These are phyloP conservation scores for Drosophila lacteicornis DNA, from an alignment of 1,140 invertebrate genomes.

Conservation along the genomic window DNA sequence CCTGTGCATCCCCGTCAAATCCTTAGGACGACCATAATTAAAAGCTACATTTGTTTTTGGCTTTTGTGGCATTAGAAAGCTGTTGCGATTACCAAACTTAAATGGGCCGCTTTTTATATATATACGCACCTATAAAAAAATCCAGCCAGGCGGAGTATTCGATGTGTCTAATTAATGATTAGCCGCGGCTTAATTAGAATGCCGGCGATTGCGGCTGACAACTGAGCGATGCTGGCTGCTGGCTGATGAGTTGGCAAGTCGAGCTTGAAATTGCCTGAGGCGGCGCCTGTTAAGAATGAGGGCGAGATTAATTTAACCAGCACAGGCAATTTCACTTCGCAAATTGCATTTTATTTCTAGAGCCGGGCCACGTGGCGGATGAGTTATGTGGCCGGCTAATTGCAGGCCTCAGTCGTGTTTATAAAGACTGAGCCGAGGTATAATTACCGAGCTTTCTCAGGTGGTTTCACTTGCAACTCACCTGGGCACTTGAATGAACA, in stretches of 20 bases:
- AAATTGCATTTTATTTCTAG: slow-evolving; percentile 58
- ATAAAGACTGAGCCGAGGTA: slow-evolving; percentile 14
- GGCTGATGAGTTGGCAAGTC: slow-evolving; percentile 53
- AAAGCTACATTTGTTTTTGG: slow-evolving; percentile 71
- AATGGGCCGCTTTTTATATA: slow-evolving; percentile 50
- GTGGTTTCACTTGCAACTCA: slow-evolving; percentile 25
- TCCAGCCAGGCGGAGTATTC: slow-evolving; percentile 28
- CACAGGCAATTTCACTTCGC: slow-evolving; percentile 45
- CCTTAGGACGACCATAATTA: slow-evolving; percentile 68
- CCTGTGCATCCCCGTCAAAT: slow-evolving; percentile 22
- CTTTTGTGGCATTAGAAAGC: slow-evolving; percentile 73
- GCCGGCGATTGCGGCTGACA: slow-evolving; percentile 53
- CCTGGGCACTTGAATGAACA: slow-evolving; percentile 9
- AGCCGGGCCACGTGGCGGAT: slow-evolving; percentile 42
- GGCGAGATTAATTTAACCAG: slow-evolving; percentile 52
- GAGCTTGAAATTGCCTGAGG: slow-evolving; percentile 67
- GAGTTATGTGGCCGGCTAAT: slow-evolving; percentile 49
- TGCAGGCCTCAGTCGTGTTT: slow-evolving; percentile 31
- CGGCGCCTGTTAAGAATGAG: slow-evolving; percentile 15
- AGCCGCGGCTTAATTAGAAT: slow-evolving; percentile 70
- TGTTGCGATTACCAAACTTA: slow-evolving; percentile 78
- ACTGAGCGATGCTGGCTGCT: slow-evolving; percentile 28
- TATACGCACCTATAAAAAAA: slow-evolving; percentile 27
- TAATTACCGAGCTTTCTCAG: slow-evolving; percentile 38
- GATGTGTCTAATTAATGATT: slow-evolving; percentile 78